These are phyloP conservation scores for Ganaspis sp. DNA, from an alignment of 1,140 invertebrate genomes.

Conservation along the genomic window DNA sequence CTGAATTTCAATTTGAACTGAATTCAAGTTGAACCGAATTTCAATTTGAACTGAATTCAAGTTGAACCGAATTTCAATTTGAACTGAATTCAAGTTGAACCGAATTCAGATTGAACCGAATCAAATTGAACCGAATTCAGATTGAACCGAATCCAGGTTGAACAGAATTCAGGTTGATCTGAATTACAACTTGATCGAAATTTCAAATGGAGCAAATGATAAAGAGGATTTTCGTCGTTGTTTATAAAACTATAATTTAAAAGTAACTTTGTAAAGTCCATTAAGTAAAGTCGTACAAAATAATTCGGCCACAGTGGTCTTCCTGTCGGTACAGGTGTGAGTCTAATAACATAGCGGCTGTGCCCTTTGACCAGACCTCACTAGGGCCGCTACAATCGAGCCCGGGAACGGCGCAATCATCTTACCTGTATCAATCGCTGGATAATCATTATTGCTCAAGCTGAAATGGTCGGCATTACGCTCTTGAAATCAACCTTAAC, in stretches of 20 bases:
- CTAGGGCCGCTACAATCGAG: constrained; percentile 69
- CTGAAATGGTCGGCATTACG: constrained; percentile 69
- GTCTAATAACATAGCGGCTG: constrained; percentile 73
- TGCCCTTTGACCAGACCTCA: constrained; percentile 72
- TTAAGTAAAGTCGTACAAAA: constrained; percentile 22
- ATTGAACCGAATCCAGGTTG: no score
- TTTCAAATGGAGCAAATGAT: no score
- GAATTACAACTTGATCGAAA: no score
- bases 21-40: no score
- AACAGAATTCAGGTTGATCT: no score
- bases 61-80: no score
- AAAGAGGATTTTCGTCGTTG: neutral
- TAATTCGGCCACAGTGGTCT: neutral
- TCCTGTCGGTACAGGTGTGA: constrained; percentile 70
- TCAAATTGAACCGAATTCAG: no score
- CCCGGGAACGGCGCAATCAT: constrained; percentile 70
- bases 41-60: no score
- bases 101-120: no score
- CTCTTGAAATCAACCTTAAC: constrained; percentile 49
- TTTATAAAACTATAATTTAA: neutral
- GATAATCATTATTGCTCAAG: constrained; percentile 70
- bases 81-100: no score
- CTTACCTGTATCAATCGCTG: constrained; percentile 72
- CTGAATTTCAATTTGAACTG: no score
- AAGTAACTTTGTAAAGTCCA: neutral